Evolutionary conservation across 2,797 vertebrate genomes (phyloP).

Genomic region (Clamator glandarius): DNA sequence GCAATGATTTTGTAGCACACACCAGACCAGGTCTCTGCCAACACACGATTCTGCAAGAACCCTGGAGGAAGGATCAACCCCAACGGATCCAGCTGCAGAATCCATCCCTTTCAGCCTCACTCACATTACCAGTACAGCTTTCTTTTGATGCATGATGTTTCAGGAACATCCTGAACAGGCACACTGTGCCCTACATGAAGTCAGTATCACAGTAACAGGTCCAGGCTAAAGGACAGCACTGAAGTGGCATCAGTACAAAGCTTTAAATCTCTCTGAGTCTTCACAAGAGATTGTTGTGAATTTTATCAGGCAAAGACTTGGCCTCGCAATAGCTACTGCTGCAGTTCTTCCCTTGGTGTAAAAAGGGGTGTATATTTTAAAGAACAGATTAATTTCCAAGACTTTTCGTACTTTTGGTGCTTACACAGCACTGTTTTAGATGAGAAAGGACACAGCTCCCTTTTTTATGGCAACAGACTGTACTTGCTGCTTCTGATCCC

Average conservation of each 20-base stretch:
- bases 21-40: background rate
- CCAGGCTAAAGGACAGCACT: background rate
- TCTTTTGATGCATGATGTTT: background rate
- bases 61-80: background rate
- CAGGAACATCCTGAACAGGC: background rate
- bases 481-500: background rate
- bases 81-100: background rate
- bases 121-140: background rate
- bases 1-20: background rate
- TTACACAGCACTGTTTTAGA: background rate
- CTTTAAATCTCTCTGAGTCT: slow-evolving; percentile 18
- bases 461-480: background rate
- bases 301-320: slow-evolving; percentile 25
- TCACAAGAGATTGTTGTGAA: background rate
- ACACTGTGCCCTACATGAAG: rapidly evolving
- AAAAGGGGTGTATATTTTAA: background rate
- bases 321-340: background rate
- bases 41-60: background rate
- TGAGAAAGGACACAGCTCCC: background rate
- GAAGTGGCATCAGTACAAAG: background rate
- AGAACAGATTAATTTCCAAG: background rate
- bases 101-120: background rate
- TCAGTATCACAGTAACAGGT: background rate
- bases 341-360: background rate
- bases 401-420: background rate